Evolutionary conservation across 1,140 invertebrate species (phyloP), one percentile per base, ranked within the genome.

Genomic region (Stenopsyche tienmushanensis): DNA sequence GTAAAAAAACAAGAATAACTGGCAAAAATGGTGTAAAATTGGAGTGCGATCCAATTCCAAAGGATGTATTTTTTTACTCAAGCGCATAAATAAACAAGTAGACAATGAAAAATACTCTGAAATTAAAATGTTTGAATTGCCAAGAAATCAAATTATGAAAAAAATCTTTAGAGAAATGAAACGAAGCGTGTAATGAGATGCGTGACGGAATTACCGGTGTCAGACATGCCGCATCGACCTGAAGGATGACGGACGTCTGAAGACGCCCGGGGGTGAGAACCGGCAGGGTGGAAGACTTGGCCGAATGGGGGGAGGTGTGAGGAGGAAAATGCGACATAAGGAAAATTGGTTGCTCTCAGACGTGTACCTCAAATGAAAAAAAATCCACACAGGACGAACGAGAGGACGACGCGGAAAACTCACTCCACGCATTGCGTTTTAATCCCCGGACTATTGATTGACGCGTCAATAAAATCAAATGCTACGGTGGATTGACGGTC

Each of bases 171-270:
- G n/a, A n/a, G n/a, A n/a, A n/a, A n/a, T n/a, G n/a, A n/a, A n/a
- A n/a, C n/a, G n/a, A n/a, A n/a, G n/a, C n/a, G n/a, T n/a, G 29
- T 7, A 34, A 34, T 13, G 29, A 13, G 29, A 47, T 8, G 45
- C 15, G 15, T 47, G 5, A 54, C 62, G 62, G 50, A 53, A 64
- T 13, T 64, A 53, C 34, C 39, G 34, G 29, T 25, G 26, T 54
- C 60, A 63, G 60, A 63, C 60, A 63, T 53, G 49, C 60, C 60
- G 60, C 60, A 55, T 54, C 62, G 57, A 64, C 66, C 62, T 59
- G 62, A 50, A 55, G 66, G 50, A 57, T 67, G 66, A 67, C 53
- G 59, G 65, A 67, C 65, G 53, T 67, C 65, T 67, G 65, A 67
- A 67, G 65, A 67, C 50, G 55, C 52, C 64, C 59, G 62, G 20